A percentile compares a stretch with the other conserved stretches of the same genome.
Evolutionary conservation across 2,797 vertebrate species (phyloP).

Genomic region (Sebastes cheni): DNA sequence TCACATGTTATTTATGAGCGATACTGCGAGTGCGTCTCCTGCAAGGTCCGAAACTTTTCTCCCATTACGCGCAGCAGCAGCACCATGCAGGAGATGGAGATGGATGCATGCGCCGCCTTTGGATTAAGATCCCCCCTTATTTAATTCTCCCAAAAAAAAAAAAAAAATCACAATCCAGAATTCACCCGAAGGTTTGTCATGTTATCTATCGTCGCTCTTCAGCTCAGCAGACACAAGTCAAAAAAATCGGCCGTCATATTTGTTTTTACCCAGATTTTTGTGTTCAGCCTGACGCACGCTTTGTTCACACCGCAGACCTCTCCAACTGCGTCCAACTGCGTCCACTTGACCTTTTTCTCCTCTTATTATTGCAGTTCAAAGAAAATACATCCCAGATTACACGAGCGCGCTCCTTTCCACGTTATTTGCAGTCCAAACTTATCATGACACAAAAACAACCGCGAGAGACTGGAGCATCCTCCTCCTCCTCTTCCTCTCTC

Average conservation of each 20-base stretch:
- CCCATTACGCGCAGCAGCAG: constrained; percentile 69
- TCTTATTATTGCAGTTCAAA: neutral
- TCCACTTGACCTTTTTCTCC: constrained; percentile 31
- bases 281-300: constrained; percentile 40
- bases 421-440: constrained; percentile 46
- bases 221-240: constrained; percentile 1
- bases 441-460: neutral
- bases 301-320: constrained; percentile 25
- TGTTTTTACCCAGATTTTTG: constrained; percentile 25
- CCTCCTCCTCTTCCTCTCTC: neutral
- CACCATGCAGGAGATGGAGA: neutral
- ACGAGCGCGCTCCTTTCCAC: constrained; percentile 1
- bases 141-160: neutral
- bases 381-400: constrained; percentile 26
- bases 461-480: constrained; percentile 52
- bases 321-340: constrained; percentile 2
- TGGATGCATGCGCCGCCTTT: constrained; percentile 39
- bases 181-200: constrained; percentile 19
- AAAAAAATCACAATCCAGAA: neutral
- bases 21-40: constrained; percentile 56
- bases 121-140: constrained; percentile 12
- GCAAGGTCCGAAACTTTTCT: constrained; percentile 76
- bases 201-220: neutral
- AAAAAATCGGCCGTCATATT: constrained; percentile 46
- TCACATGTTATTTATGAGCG: constrained; percentile 58